Percentiles rank a stretch among this genome's conserved stretches.
Evolutionary conservation across 2,113 vertebrate species (phyloP).

Genomic region (Montifringilla adamsi): DNA sequence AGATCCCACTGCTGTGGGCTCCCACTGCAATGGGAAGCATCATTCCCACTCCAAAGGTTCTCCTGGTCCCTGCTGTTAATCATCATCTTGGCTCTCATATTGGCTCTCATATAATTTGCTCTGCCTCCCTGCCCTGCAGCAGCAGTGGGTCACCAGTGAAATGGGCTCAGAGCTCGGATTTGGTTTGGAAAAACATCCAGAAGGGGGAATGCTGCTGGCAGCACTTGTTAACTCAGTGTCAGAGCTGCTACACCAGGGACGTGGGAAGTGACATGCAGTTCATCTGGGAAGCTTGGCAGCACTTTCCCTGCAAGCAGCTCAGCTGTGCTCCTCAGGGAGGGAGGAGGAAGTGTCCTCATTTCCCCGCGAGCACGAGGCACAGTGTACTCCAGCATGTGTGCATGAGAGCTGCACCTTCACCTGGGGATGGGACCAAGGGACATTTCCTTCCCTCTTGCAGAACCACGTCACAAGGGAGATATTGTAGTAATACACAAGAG

Average conservation of each 20-base stretch:
- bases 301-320: neutral
- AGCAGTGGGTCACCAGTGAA: neutral
- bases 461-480: neutral
- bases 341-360: slow-evolving; percentile 40
- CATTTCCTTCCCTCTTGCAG: neutral
- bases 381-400: neutral
- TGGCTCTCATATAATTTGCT: neutral
- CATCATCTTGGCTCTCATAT: neutral
- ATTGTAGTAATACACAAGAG: neutral
- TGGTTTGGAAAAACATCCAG: neutral
- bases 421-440: neutral
- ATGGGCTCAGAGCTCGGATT: neutral
- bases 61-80: neutral
- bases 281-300: slow-evolving; percentile 57
- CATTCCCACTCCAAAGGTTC: neutral
- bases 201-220: neutral
- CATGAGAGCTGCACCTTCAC: neutral
- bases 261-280: slow-evolving; percentile 19
- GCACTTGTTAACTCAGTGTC: neutral
- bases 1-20: neutral
- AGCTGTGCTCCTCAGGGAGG: slow-evolving; percentile 45
- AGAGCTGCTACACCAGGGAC: slow-evolving; percentile 4
- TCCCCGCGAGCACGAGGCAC: neutral
- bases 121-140: neutral
- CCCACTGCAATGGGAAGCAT: neutral